Conservation (phyloP, 2,797 vertebrate genomes). For the Neosalanx taihuensis region DNA sequence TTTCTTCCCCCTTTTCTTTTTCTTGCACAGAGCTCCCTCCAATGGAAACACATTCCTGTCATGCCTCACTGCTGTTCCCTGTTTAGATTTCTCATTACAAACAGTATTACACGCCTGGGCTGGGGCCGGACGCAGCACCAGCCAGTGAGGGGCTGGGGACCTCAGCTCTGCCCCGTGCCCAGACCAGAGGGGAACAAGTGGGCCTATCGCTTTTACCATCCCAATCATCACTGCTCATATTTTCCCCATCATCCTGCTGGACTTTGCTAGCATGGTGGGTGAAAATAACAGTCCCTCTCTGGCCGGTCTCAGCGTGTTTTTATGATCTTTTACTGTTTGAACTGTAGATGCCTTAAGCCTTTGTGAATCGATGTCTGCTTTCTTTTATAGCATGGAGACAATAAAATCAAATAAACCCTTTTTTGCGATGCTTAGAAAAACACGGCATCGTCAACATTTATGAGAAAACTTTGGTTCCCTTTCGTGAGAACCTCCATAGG, state of each 20-base stretch:
- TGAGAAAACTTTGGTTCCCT: conserved; percentile 22
- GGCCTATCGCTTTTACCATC: background rate
- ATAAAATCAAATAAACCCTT: conserved; percentile 21
- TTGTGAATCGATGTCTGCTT: conserved; percentile 27
- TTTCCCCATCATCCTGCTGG: background rate
- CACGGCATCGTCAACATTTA: background rate
- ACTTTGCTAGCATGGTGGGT: background rate
- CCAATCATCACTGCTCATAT: background rate
- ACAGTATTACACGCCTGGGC: conserved; percentile 85
- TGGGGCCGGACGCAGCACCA: conserved; percentile 71
- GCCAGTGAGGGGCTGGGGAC: conserved; percentile 62
- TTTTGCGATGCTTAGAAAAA: background rate
- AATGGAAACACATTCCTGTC: conserved; percentile 99
- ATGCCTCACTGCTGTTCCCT: conserved; percentile 96
- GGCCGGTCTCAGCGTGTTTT: background rate
- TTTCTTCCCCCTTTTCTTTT: conserved; percentile 58
- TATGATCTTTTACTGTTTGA: conserved; percentile 14
- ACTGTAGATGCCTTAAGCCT: conserved; percentile 16
- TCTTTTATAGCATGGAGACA: conserved; percentile 36
- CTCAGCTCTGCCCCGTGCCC: conserved; percentile 40
- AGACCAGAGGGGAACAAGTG: conserved; percentile 33
- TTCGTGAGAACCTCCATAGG: conserved; percentile 42
- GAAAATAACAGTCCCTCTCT: background rate
- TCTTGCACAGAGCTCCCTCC: conserved; percentile 80
- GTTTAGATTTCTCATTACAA: conserved; percentile 99